Percentiles rank a stretch among this genome's conserved stretches.
These are phyloP conservation scores for Hippocampus guttulatus DNA, from an alignment of 2,113 vertebrate species.

Conservation along the genomic window DNA sequence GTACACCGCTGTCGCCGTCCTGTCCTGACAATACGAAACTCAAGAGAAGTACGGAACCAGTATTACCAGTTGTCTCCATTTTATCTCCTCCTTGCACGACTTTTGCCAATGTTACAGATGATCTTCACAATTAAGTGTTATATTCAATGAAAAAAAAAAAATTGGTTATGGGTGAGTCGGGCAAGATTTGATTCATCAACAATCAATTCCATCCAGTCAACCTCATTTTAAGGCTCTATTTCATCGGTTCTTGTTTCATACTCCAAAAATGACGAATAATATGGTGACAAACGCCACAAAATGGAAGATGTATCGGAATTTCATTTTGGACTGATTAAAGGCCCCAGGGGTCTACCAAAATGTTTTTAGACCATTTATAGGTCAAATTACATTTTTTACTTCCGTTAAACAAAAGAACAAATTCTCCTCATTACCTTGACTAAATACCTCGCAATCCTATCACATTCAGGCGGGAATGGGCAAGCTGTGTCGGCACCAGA, in stretches of 20 bases:
- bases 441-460: background rate
- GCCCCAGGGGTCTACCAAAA: background rate
- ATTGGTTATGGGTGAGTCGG: background rate
- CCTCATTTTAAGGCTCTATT: background rate
- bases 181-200: background rate
- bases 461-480: background rate
- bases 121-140: background rate
- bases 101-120: background rate
- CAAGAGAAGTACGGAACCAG: conserved; percentile 16
- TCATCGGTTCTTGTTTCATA: background rate
- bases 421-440: background rate
- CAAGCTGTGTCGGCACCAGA: background rate
- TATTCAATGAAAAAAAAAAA: too few relatives aligned
- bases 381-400: background rate
- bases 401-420: background rate
- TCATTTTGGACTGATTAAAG: background rate
- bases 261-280: background rate
- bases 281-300: background rate
- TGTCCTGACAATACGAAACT: conserved; percentile 10
- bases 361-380: background rate
- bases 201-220: background rate
- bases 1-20: background rate
- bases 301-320: too few relatives aligned
- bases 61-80: conserved; percentile 13
- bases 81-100: background rate